Evolutionary conservation across 2,888 invertebrate species (phyloP).

Genomic region (Lasius platythorax): DNA sequence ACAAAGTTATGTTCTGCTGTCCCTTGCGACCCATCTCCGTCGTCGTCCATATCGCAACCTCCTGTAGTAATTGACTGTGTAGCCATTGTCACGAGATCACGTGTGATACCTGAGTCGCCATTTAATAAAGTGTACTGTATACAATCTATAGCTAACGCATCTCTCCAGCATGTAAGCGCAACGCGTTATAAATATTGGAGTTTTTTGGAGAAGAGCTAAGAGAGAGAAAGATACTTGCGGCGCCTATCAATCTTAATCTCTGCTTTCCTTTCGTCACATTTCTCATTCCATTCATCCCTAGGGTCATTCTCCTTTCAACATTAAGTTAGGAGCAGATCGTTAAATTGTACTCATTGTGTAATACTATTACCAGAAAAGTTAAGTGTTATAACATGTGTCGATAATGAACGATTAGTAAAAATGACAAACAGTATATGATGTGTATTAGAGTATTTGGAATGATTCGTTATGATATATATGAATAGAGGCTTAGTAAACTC

Average conservation of each 20-base stretch:
- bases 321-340: conserved; percentile 31
- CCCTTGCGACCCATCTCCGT: conserved; percentile 84
- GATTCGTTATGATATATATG: conserved; percentile 25
- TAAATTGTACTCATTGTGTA: background rate
- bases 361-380: conserved; percentile 12
- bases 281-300: conserved; percentile 43
- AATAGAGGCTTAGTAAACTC: conserved; percentile 77
- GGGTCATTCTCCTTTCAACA: conserved; percentile 64
- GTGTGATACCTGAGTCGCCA: conserved; percentile 85
- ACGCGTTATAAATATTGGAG: conserved; percentile 49
- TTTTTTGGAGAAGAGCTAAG: conserved; percentile 46
- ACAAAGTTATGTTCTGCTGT: conserved; percentile 83
- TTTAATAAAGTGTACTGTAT: conserved; percentile 79
- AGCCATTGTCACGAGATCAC: conserved; percentile 85
- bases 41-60: conserved; percentile 84
- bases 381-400: background rate
- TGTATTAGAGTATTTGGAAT: conserved; percentile 20
- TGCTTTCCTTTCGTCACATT: conserved; percentile 39
- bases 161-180: conserved; percentile 58
- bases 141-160: conserved; percentile 58
- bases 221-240: conserved; percentile 46
- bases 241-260: conserved; percentile 39
- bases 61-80: conserved; percentile 83
- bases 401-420: conserved; percentile 39
- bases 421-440: conserved; percentile 31